Conservation (phyloP, 2,888 invertebrate genomes). For the Drosophila kokeensis region DNA sequence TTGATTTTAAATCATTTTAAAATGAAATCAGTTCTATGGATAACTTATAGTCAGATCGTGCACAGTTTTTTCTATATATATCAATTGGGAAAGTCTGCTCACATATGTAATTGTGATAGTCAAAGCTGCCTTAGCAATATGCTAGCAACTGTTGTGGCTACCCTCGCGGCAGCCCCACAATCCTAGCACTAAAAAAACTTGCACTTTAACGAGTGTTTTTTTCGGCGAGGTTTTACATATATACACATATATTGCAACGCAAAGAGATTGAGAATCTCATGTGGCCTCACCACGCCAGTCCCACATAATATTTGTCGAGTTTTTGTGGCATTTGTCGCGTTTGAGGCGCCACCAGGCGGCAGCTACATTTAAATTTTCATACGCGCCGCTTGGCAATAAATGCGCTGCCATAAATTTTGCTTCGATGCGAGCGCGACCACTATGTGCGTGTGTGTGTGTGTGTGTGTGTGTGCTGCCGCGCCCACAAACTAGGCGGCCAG, state of each 20-base stretch:
- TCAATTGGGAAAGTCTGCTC: background rate
- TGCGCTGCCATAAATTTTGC: constrained; percentile 74
- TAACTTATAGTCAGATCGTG: background rate
- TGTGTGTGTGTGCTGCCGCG: constrained; percentile 8
- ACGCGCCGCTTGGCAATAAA: constrained; percentile 68
- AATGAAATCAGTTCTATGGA: background rate
- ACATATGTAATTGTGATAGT: background rate
- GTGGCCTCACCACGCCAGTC: background rate
- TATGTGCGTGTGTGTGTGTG: constrained; percentile 20
- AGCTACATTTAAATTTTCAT: constrained; percentile 64
- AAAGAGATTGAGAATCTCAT: constrained; percentile 38
- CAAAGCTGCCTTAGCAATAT: background rate
- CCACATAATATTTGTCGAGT: constrained; percentile 2
- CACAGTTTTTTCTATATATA: too few relatives aligned
- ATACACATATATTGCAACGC: constrained; percentile 34
- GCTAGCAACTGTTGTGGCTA: background rate
- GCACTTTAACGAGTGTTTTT: constrained; percentile 55
- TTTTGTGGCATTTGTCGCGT: constrained; percentile 25
- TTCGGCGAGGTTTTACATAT: constrained; percentile 4
- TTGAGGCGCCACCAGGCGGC: constrained; percentile 47
- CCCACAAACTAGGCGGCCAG: constrained; percentile 7
- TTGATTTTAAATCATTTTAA: too few relatives aligned
- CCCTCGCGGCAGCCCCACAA: constrained; percentile 28
- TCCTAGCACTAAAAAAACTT: constrained; percentile 50
- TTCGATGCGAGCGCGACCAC: constrained; percentile 53